These are phyloP conservation scores for Anagrus nilaparvatae DNA, from an alignment of 1,140 invertebrate species.

Conservation along the genomic window DNA sequence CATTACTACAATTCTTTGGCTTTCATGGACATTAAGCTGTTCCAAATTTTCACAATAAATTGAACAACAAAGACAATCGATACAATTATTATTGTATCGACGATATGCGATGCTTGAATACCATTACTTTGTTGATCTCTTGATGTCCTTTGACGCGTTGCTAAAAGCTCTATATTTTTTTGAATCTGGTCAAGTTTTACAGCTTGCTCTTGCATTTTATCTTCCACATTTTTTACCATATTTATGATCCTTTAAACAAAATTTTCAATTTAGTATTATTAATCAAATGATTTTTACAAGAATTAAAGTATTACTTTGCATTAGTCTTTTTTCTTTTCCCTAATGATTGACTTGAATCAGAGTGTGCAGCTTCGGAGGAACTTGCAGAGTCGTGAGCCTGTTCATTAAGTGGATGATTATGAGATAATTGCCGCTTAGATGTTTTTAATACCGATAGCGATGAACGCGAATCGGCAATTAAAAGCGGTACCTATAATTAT, in stretches of 20 bases:
- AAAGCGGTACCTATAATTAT: conserved; percentile 32
- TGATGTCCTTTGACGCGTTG: conserved; percentile 32
- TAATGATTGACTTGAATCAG: conserved; percentile 42
- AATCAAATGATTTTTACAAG: conserved; percentile 4
- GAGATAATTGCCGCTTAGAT: conserved; percentile 38
- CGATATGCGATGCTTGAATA: conserved; percentile 25
- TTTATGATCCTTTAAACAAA: conserved; percentile 28
- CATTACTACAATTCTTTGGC: conserved; percentile 25
- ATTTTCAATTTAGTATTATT: conserved; percentile 1
- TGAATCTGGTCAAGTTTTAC: conserved; percentile 40
- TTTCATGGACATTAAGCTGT: conserved; percentile 4
- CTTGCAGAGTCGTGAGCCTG: conserved; percentile 38
- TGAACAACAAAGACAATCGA: conserved; percentile 33
- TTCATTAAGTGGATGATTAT: conserved; percentile 37
- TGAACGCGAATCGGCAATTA: conserved; percentile 40
- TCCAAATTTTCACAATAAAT: conserved; percentile 34
- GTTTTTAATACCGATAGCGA: conserved; percentile 41
- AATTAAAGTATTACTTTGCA: conserved; percentile 25
- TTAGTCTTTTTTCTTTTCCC: conserved; percentile 34
- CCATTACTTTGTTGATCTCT: conserved; percentile 29
- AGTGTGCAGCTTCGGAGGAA: conserved; percentile 41
- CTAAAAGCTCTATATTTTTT: conserved; percentile 35
- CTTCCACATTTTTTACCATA: conserved; percentile 35
- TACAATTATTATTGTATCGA: conserved; percentile 35
- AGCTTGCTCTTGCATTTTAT: conserved; percentile 30